Percentiles rank a stretch among this genome's conserved stretches.
Conservation (phyloP, 2,797 vertebrate genomes). For the Geotria australis region DNA sequence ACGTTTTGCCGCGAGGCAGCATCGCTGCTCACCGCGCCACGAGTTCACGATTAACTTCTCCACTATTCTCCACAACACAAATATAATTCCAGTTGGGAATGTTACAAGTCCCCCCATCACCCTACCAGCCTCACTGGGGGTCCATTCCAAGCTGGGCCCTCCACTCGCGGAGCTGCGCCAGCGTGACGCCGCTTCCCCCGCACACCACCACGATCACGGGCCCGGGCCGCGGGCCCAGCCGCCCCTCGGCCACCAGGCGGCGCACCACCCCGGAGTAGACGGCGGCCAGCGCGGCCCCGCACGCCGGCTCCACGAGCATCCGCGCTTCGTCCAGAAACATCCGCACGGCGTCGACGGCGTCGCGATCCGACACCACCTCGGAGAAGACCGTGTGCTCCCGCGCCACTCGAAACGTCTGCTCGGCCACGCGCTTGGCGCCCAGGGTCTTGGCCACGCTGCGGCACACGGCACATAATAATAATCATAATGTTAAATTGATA, state of each 20-base stretch:
- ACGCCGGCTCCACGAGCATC: constrained; percentile 11
- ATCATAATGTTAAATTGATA: no score
- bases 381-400: constrained; percentile 23
- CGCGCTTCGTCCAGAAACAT: constrained; percentile 24
- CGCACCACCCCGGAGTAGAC: constrained; percentile 8
- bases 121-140: background rate
- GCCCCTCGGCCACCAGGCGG: constrained; percentile 7
- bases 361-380: constrained; percentile 32
- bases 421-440: constrained; percentile 32
- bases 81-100: no score
- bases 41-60: no score
- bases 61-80: no score
- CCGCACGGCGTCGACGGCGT: constrained; percentile 34
- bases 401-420: constrained; percentile 25
- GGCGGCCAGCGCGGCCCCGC: constrained; percentile 9
- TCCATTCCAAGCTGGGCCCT: background rate
- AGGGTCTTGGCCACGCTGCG: constrained; percentile 39
- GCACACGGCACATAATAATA: background rate
- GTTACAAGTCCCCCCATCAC: no score
- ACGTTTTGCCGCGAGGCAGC: no score
- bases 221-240: constrained; percentile 6
- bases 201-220: constrained; percentile 11
- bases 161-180: constrained; percentile 5
- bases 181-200: constrained; percentile 9
- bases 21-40: no score